Evolutionary conservation across 2,797 vertebrate species (phyloP).

Genomic region (Arremon brunneinucha): DNA sequence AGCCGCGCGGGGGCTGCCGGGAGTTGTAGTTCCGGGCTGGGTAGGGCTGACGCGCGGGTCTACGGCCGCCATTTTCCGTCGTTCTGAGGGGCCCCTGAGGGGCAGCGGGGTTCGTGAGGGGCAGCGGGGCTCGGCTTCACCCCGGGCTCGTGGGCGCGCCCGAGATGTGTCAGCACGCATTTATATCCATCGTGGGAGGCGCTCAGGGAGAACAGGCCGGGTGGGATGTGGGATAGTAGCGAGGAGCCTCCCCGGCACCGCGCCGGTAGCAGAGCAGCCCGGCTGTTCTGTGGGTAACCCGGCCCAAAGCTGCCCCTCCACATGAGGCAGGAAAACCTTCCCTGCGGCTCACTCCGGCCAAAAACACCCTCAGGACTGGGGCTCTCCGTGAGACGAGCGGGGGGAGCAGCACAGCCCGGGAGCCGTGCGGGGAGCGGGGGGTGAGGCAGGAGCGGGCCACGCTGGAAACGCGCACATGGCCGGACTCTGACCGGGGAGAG

Average conservation of each 20-base stretch:
- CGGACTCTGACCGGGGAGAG: not conserved
- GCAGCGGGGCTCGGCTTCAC: rapidly evolving
- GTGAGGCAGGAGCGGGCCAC: rapidly evolving
- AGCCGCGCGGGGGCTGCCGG: not conserved
- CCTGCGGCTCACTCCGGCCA: not conserved
- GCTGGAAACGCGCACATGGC: not conserved
- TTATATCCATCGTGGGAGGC: too few relatives aligned
- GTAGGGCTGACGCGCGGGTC: rapidly evolving
- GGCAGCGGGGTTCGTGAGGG: rapidly evolving
- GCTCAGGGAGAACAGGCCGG: too few relatives aligned
- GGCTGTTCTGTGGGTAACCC: not conserved
- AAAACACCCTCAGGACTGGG: rapidly evolving
- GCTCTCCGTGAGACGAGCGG: not conserved
- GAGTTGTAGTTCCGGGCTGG: not conserved
- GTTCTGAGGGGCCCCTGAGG: not conserved
- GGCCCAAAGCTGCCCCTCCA: not conserved
- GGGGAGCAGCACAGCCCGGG: not conserved
- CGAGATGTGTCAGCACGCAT: rapidly evolving
- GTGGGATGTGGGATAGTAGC: not conserved
- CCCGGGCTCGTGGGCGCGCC: rapidly evolving
- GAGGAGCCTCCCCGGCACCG: not conserved
- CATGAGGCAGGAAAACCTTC: not conserved
- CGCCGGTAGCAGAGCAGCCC: too few relatives aligned
- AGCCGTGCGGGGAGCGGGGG: not conserved
- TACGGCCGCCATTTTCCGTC: not conserved